phyloP scores from a whole-genome alignment of 2,888 invertebrate genomes.

The Caenorhabditis sinica region DNA sequence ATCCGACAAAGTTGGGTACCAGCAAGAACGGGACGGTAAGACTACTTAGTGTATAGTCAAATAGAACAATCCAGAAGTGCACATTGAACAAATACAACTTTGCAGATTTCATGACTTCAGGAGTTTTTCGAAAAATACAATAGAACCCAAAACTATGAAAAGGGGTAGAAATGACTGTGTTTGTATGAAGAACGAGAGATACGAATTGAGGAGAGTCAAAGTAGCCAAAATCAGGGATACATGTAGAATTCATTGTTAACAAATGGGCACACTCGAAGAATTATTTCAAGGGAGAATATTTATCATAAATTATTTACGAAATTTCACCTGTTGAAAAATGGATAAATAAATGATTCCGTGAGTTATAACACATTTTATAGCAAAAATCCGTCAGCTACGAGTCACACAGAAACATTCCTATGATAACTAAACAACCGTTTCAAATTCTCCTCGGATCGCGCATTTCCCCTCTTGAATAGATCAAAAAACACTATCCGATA shows the following conservation, averaged over 20 bases:
- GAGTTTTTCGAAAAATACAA: slow-evolving; percentile 20
- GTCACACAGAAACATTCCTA: not conserved
- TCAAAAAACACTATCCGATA: slow-evolving; percentile 1
- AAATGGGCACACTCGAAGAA: no score
- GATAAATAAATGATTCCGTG: no score
- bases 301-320: no score
- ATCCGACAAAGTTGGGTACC: not conserved
- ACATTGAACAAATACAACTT: slow-evolving; percentile 3
- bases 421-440: not conserved
- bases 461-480: not conserved
- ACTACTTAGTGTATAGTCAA: not conserved
- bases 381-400: no score
- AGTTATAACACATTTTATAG: no score
- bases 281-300: no score
- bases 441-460: not conserved
- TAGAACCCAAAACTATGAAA: slow-evolving; percentile 12
- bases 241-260: slow-evolving; percentile 4
- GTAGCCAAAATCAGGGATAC: not conserved
- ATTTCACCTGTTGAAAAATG: no score
- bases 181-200: not conserved
- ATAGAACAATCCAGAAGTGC: not conserved
- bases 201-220: slow-evolving; percentile 19
- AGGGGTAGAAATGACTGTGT: not conserved
- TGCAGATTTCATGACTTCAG: slow-evolving; percentile 8
- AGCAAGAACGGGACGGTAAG: not conserved